Percentiles rank a stretch among this genome's conserved stretches.
phyloP scores from a whole-genome alignment of 2,888 invertebrate genomes.

The Galerucella pusilla region DNA sequence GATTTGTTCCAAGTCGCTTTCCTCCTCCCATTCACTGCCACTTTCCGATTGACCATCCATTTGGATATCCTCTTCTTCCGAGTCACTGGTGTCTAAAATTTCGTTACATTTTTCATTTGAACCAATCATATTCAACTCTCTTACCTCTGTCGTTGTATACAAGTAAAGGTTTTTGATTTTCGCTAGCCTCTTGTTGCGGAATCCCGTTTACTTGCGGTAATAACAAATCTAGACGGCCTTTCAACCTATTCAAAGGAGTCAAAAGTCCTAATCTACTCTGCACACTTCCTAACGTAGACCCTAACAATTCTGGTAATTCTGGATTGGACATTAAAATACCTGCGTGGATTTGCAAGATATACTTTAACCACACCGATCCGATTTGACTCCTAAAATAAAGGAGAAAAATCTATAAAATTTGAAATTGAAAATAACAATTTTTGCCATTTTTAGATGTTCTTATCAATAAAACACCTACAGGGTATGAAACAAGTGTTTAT shows the following conservation, averaged over 20 bases:
- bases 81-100: conserved; percentile 58
- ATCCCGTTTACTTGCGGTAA: conserved; percentile 67
- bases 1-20: conserved; percentile 54
- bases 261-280: conserved; percentile 69
- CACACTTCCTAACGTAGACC: conserved; percentile 70
- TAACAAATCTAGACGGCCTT: conserved; percentile 72
- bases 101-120: background rate
- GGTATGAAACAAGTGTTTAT: no score
- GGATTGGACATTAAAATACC: conserved; percentile 73
- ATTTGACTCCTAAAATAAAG: conserved; percentile 70
- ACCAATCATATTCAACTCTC: background rate
- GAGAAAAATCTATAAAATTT: no score
- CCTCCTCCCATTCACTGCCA: conserved; percentile 63
- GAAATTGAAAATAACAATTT: no score
- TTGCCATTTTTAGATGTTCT: no score
- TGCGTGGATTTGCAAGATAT: conserved; percentile 70
- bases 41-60: conserved; percentile 57
- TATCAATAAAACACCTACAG: no score
- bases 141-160: conserved; percentile 70
- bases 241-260: conserved; percentile 68
- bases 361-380: conserved; percentile 71
- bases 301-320: conserved; percentile 69
- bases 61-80: conserved; percentile 59
- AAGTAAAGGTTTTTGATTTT: conserved; percentile 65
- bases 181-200: conserved; percentile 50